Conservation (phyloP, 2,888 invertebrate species). For the Euphydryas editha region DNA sequence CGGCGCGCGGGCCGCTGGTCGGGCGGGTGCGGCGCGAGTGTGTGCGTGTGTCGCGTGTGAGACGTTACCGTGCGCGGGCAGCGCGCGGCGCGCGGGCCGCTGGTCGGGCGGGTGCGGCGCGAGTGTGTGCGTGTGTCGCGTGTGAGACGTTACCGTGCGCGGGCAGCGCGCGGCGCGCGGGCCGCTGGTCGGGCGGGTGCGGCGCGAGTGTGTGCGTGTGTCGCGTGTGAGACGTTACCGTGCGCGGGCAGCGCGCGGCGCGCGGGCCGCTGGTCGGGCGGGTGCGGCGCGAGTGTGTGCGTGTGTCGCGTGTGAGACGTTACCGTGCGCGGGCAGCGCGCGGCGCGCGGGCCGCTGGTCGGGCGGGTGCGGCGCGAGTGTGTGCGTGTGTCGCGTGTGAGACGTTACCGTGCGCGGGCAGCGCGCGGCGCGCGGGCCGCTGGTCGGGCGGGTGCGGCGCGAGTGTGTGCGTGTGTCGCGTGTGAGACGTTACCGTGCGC, state of each 20-base stretch:
- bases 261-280: neutral
- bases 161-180: neutral
- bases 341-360: neutral
- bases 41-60: neutral
- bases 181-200: neutral
- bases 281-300: neutral
- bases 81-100: neutral
- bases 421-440: neutral
- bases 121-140: neutral
- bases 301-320: too few relatives aligned
- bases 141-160: slow-evolving; percentile 1
- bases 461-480: neutral
- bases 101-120: neutral
- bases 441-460: neutral
- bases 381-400: neutral
- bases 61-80: neutral
- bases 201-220: neutral
- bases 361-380: slow-evolving; percentile 1
- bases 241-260: neutral
- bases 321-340: neutral
- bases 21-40: neutral
- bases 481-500: neutral
- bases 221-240: neutral
- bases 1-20: neutral
- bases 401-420: neutral